Evolutionary conservation across 2,797 vertebrate genomes (phyloP).

Genomic region (Anniella stebbinsi): DNA sequence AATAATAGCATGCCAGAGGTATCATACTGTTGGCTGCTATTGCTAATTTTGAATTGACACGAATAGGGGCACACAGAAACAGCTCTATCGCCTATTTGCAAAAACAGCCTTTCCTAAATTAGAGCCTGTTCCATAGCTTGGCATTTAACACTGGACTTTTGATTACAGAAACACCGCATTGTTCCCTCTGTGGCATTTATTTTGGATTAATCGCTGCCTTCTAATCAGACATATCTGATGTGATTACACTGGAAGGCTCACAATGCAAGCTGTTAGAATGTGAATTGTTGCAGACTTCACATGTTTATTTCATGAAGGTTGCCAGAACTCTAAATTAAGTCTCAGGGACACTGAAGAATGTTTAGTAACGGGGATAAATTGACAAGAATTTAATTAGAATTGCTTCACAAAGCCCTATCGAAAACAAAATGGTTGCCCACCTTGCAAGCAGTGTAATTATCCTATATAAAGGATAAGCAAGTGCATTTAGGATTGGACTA

Average conservation of each 20-base stretch:
- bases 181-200: conserved; percentile 34
- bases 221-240: conserved; percentile 40
- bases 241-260: conserved; percentile 39
- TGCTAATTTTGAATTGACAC: not conserved
- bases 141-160: conserved; percentile 22
- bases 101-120: conserved; percentile 11
- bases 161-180: conserved; percentile 23
- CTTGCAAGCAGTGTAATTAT: conserved; percentile 20
- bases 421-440: conserved; percentile 17
- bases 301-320: conserved; percentile 49
- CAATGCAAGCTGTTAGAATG: conserved; percentile 16
- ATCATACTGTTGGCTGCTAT: not conserved
- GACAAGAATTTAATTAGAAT: conserved; percentile 40
- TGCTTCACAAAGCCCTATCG: conserved; percentile 28
- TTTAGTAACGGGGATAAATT: conserved; percentile 26
- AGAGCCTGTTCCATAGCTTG: conserved; percentile 2
- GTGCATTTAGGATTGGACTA: not conserved
- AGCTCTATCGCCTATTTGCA: not conserved
- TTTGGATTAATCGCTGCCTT: conserved; percentile 33
- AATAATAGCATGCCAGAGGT: not conserved
- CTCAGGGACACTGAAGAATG: conserved; percentile 32
- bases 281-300: conserved; percentile 32
- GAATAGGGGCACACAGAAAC: not conserved
- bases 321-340: conserved; percentile 44
- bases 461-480: not conserved